These are phyloP conservation scores for Trogon surrucura DNA, from an alignment of 2,113 vertebrate genomes.

Conservation along the genomic window DNA sequence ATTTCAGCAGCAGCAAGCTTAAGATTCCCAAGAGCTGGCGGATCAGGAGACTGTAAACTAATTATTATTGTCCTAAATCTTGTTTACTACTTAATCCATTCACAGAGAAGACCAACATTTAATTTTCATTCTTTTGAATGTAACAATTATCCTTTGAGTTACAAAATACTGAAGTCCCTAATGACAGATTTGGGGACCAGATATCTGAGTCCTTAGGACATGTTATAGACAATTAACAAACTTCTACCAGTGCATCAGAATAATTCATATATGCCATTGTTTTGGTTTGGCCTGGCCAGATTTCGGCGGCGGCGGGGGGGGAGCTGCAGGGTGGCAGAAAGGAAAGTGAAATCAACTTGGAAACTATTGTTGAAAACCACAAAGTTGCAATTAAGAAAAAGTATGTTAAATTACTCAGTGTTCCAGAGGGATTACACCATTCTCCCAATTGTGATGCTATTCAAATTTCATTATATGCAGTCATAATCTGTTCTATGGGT, in stretches of 20 bases:
- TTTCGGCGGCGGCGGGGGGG: too few species aligned
- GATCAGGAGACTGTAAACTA: not conserved
- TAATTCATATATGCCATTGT: not conserved
- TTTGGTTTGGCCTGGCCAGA: too few species aligned
- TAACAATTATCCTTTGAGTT: not conserved
- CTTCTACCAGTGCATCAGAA: not conserved
- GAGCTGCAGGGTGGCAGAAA: too few species aligned
- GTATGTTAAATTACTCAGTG: not conserved
- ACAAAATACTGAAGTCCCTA: not conserved
- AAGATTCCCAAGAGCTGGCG: not conserved
- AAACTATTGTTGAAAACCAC: not conserved
- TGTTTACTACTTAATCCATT: not conserved
- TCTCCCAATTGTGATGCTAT: not conserved
- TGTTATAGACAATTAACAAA: not conserved
- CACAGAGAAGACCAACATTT: not conserved
- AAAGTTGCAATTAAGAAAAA: not conserved
- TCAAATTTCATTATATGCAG: not conserved
- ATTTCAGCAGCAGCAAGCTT: not conserved
- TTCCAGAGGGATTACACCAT: not conserved
- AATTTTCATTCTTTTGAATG: not conserved
- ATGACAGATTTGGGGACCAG: not conserved
- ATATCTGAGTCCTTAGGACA: not conserved
- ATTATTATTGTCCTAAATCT: not conserved
- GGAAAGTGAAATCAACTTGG: not conserved
- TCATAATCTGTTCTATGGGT: not conserved